Percentiles rank a stretch among this genome's conserved stretches.
phyloP scores from a whole-genome alignment of 2,888 invertebrate species.

The Chorisops tibialis region DNA sequence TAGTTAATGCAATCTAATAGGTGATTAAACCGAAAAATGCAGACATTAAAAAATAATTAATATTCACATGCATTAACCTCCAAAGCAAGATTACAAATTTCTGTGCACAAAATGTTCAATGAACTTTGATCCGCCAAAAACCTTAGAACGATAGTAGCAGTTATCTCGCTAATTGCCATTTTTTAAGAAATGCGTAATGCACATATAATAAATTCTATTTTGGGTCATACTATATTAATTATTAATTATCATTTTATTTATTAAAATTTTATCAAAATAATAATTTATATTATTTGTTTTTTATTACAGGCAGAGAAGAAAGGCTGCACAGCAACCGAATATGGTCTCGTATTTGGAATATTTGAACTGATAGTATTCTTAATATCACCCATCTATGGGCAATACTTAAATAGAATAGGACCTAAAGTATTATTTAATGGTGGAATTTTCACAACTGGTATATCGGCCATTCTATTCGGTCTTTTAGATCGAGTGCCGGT shows the following conservation, averaged over 20 bases:
- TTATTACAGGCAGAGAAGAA: slow-evolving; percentile 65
- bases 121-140: too few relatives aligned
- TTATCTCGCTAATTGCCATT: too few relatives aligned
- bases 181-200: too few relatives aligned
- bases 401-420: slow-evolving; percentile 72
- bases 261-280: neutral
- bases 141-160: too few relatives aligned
- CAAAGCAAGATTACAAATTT: too few relatives aligned
- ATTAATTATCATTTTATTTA: neutral
- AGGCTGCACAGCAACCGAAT: slow-evolving; percentile 75
- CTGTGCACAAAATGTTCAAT: neutral
- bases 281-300: slow-evolving; percentile 4
- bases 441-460: slow-evolving; percentile 78
- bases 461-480: slow-evolving; percentile 78
- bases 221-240: too few relatives aligned
- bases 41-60: too few relatives aligned
- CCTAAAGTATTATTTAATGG: slow-evolving; percentile 77
- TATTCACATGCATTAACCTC: too few relatives aligned
- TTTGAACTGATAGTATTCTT: slow-evolving; percentile 81
- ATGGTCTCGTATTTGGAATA: slow-evolving; percentile 82
- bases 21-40: too few relatives aligned
- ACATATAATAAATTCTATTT: too few relatives aligned
- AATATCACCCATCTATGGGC: slow-evolving; percentile 78
- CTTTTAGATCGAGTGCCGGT: slow-evolving; percentile 36
- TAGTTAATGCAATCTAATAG: too few relatives aligned